Evolutionary conservation across 2,888 invertebrate species (phyloP).

Genomic region (Oscheius sp.): DNA sequence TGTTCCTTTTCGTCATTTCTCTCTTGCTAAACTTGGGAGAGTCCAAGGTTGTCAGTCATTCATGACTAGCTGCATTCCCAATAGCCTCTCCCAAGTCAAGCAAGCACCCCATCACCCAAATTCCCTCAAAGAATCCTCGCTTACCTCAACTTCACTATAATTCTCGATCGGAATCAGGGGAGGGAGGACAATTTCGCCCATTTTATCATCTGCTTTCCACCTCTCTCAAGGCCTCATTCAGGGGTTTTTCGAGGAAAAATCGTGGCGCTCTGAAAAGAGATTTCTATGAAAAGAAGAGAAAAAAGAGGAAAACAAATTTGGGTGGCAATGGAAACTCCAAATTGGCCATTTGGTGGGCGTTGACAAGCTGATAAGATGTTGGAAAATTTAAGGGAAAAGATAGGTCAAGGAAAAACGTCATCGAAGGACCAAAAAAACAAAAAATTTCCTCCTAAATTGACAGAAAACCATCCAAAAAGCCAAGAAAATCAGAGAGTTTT

Average conservation of each 20-base stretch:
- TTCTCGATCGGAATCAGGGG: constrained; percentile 23
- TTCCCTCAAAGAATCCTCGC: not conserved
- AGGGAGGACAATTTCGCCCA: constrained; percentile 25
- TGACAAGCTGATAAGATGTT: too few relatives aligned
- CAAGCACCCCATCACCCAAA: too few relatives aligned
- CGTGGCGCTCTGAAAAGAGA: not conserved
- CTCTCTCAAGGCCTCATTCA: constrained; percentile 11
- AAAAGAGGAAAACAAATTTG: not conserved
- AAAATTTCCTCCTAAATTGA: too few relatives aligned
- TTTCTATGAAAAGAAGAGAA: not conserved
- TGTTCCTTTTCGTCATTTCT: not conserved
- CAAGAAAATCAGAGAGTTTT: too few relatives aligned
- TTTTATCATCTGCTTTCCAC: not conserved
- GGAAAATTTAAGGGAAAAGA: too few relatives aligned
- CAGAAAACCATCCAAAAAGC: too few relatives aligned
- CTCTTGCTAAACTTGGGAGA: not conserved
- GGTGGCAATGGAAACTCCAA: not conserved
- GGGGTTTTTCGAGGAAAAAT: not conserved
- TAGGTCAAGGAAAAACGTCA: too few relatives aligned
- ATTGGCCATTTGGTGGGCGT: not conserved
- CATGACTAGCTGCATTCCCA: constrained; percentile 17
- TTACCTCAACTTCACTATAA: constrained; percentile 18
- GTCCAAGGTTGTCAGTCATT: constrained; percentile 18
- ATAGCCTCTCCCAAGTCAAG: not conserved
- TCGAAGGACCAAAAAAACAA: too few relatives aligned